These are phyloP conservation scores for Neotoma lepida DNA, from an alignment of 2,113 vertebrate genomes.

Conservation along the genomic window DNA sequence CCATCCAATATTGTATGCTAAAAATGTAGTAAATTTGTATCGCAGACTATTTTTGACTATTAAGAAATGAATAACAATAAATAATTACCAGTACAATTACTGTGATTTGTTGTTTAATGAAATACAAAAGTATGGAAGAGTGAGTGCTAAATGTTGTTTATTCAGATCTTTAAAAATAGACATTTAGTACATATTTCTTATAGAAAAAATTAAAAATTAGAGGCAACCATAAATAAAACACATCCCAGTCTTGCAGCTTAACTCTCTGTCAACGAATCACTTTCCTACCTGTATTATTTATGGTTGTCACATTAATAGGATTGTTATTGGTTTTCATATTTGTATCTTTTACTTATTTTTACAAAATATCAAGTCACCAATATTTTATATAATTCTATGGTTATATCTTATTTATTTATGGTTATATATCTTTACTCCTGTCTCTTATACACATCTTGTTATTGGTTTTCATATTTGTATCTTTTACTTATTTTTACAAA, in stretches of 20 bases:
- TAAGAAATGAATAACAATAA: neutral
- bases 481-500: neutral
- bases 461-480: neutral
- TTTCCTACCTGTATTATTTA: neutral
- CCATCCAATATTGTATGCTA: neutral
- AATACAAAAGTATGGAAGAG: constrained; percentile 23
- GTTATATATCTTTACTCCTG: too few relatives aligned
- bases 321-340: neutral
- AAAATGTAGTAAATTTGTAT: constrained; percentile 8
- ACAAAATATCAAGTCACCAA: neutral
- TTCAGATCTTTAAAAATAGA: neutral
- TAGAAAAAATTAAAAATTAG: neutral
- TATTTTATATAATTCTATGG: neutral
- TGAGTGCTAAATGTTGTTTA: neutral
- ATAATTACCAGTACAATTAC: neutral
- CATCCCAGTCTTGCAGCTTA: neutral
- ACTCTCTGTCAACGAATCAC: neutral
- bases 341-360: neutral
- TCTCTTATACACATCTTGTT: too few relatives aligned
- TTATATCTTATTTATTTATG: neutral
- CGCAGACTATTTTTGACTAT: neutral
- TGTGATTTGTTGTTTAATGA: neutral
- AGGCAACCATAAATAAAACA: neutral
- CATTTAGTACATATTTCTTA: neutral
- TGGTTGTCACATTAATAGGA: neutral